Evolutionary conservation across 2,797 vertebrate species (phyloP), one percentile per base, ranked within the genome.

Genomic region (Pogoniulus pusillus): DNA sequence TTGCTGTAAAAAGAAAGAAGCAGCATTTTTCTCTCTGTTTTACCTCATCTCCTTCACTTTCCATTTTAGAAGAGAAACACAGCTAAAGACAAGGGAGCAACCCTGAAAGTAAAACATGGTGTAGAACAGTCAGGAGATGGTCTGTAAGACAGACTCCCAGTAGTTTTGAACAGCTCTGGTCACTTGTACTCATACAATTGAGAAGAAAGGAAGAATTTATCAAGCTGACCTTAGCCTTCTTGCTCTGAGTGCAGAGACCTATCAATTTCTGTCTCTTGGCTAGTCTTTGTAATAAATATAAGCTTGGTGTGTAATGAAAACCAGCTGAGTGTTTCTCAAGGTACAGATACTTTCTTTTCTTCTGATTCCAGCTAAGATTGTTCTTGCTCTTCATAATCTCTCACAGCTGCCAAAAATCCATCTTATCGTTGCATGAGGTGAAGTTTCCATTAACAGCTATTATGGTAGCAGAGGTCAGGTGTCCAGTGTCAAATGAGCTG

Each of bases 401-500:
- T 97, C 97, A 97, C 98, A 98, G 98, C 98, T 99, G 97, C 96
- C 97, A 97, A 97, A 97, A 97, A 96, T 96, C 96, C 95, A 97
- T 98, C 97, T 98, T 98, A 98, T 98, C 98, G 95, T 98, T 97
- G 97, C 98, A 98, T 98, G 98, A 98, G 98, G 98, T 98, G 98
- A 98, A 98, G 97, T 98, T 99, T 99, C 98, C 98, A 98, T 98
- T 98, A 96, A 97, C 97, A 97, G 97, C 96, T 97, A 97, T 97
- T 96, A 96, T 97, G 95, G 96, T 97, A 96, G 96, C 95, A 96
- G 93, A 88, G 97, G 97, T 98, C 97, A 96, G 97, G 82, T 85
- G 65, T 93, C 96, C 87, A 95, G 94, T 96, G 96, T 98, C 96
- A 96, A 96, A 97, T 65, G 72, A 95, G 95, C 96, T 95, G 94